Conservation (phyloP, 2,888 invertebrate genomes). For the Siphlonurus alternatus region DNA sequence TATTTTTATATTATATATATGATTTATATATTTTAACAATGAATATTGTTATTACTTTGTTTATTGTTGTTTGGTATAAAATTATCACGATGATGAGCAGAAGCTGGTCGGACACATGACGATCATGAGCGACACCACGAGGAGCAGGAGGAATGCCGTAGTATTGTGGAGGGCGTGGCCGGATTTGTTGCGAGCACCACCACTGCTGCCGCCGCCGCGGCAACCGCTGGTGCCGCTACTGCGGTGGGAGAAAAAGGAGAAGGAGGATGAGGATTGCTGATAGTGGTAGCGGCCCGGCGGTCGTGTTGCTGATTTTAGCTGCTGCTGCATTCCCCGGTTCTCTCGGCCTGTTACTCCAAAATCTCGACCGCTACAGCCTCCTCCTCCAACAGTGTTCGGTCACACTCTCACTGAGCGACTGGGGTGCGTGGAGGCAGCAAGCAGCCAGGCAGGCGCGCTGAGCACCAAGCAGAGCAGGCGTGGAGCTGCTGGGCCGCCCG, state of each 20-base stretch:
- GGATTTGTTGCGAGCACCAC: too few species aligned
- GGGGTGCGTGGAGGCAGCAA: too few species aligned
- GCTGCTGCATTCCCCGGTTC: not conserved
- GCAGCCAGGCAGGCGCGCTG: too few species aligned
- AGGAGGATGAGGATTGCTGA: not conserved
- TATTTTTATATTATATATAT: not conserved
- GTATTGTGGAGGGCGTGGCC: not conserved
- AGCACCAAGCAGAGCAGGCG: too few species aligned
- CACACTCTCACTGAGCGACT: not conserved
- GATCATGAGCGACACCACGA: not conserved
- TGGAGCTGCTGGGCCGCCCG: too few species aligned
- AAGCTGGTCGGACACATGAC: not conserved
- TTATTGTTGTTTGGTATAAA: not conserved
- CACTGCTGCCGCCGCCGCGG: too few species aligned
- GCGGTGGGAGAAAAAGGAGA: not conserved
- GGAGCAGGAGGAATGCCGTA: not conserved
- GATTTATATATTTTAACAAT: not conserved
- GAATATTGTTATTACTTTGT: not conserved
- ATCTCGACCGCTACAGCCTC: not conserved
- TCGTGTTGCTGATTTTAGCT: not conserved
- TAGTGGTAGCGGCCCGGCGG: not conserved
- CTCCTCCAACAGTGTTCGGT: not conserved
- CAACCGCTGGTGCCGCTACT: not conserved
- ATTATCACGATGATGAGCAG: not conserved
- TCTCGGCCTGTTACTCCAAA: not conserved